Evolutionary conservation across 1,140 invertebrate genomes (phyloP).

Genomic region (Euura saliciscinereae): DNA sequence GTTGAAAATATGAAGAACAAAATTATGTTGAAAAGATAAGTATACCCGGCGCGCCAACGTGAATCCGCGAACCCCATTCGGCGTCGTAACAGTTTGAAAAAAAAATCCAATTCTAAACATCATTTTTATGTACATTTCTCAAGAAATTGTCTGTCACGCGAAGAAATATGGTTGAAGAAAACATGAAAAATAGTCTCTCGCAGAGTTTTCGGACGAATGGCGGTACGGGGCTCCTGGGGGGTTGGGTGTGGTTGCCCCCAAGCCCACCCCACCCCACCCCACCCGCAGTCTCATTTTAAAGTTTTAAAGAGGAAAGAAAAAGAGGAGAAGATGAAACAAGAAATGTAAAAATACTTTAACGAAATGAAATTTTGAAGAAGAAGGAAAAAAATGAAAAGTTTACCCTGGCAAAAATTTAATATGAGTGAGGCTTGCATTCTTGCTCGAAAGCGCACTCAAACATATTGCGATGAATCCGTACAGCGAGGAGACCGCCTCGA

Average conservation of each 20-base stretch:
- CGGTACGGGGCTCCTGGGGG: not conserved
- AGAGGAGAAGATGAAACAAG: constrained; percentile 15
- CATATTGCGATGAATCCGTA: too few relatives aligned
- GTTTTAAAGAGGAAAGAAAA: constrained; percentile 31
- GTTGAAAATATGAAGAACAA: too few relatives aligned
- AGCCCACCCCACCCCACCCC: too few relatives aligned
- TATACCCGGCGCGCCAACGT: too few relatives aligned
- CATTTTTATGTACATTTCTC: not conserved
- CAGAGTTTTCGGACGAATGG: constrained; percentile 4
- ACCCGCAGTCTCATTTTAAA: constrained; percentile 42
- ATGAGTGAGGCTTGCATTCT: constrained; percentile 24
- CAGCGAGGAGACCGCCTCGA: too few relatives aligned
- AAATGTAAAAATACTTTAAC: constrained; percentile 45
- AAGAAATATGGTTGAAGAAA: constrained; percentile 27
- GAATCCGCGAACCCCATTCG: not conserved
- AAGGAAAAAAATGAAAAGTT: constrained; percentile 14
- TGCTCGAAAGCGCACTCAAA: constrained; percentile 8
- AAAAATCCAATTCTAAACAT: constrained; percentile 2
- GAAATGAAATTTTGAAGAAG: constrained; percentile 49
- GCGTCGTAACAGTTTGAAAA: not conserved
- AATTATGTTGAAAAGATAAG: too few relatives aligned
- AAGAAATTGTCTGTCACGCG: constrained; percentile 27
- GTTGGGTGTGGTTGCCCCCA: not conserved
- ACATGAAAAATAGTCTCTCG: constrained; percentile 32
- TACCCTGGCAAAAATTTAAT: constrained; percentile 36